Base-by-base conservation (phyloP, 2,888 invertebrate species). In the Dermolepida albohirtum region DNA sequence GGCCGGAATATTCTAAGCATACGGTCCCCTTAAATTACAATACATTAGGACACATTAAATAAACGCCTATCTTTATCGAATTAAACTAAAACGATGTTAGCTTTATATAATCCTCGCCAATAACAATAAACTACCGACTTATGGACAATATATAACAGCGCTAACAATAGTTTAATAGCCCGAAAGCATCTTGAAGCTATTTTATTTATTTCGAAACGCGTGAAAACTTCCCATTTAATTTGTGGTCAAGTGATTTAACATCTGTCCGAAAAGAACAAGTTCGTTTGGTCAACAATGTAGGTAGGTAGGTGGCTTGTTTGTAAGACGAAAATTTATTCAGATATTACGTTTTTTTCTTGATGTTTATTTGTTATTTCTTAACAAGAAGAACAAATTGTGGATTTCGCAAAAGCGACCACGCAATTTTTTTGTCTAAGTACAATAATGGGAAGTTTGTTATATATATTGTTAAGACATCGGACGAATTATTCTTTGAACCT, bases 401-500 rank as follows among this genome's bases (percentile, higher is more conserved):
- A 57, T 62, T 47, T 47, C 47, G 59, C 47, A 49, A 47, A 47
- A 34, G 11, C 59, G 39, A 49, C n/a, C 34, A 34, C 34, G 34
- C 34, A 4, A 29, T 29, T 34, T 34, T 34, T 34, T 34, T 34
- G 2, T 34, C 10, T 34, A 34, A 34, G 10, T 8, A 6, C 10
- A 34, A 34, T 34, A 34, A 34, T 34, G 34, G 10, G 2, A 34
- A 1, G 34, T 34, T 22, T 4, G 22, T 22, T 22, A 22, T 22
- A 22, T 22, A 22, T 22, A 22, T 22, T 34, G 34, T 34, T 34
- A 6, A 34, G 34, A 10, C 34, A 34, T 34, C 34, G 10, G 34
- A 10, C 34, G 34, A 34, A 34, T 34, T 62, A 62, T 47, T 59
- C 59, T 47, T 59, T 34, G 44, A 47, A 59, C 7, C 47, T 47